Percentiles rank a stretch among this genome's conserved stretches.
phyloP scores from a whole-genome alignment of 2,888 invertebrate species.

The Sinodicranocentrus sp. region DNA sequence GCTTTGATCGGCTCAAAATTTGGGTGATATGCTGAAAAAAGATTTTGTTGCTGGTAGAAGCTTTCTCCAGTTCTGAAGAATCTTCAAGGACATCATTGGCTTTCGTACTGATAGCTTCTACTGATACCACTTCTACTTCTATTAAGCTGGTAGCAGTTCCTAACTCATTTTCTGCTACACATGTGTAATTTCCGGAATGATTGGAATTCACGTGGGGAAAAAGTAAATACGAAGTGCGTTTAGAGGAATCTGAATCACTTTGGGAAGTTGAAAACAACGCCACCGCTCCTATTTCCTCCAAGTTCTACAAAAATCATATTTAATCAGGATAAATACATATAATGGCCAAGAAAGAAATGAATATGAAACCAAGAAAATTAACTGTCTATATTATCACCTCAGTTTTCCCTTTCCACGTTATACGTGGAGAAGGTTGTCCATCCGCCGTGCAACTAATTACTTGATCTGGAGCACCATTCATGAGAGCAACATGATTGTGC shows the following conservation, averaged over 20 bases:
- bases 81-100: conserved; percentile 16
- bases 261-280: neutral
- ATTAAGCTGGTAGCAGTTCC: conserved; percentile 27
- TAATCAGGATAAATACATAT: too few species aligned
- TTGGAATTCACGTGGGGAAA: conserved; percentile 21
- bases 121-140: conserved; percentile 44
- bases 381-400: neutral
- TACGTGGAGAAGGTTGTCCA: conserved; percentile 23
- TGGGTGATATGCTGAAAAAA: conserved; percentile 17
- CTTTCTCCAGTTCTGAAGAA: neutral
- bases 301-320: neutral
- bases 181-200: conserved; percentile 45
- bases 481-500: conserved; percentile 35
- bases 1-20: conserved; percentile 32
- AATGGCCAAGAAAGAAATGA: too few species aligned
- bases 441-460: conserved; percentile 33
- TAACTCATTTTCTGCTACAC: conserved; percentile 39
- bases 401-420: conserved; percentile 20
- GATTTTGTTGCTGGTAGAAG: neutral
- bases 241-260: neutral
- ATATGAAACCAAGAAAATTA: neutral
- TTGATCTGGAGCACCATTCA: conserved; percentile 53
- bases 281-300: neutral
- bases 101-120: conserved; percentile 9
- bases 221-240: conserved; percentile 35